Conservation (phyloP, 2,888 invertebrate genomes). For the Calliopum simillimum region DNA sequence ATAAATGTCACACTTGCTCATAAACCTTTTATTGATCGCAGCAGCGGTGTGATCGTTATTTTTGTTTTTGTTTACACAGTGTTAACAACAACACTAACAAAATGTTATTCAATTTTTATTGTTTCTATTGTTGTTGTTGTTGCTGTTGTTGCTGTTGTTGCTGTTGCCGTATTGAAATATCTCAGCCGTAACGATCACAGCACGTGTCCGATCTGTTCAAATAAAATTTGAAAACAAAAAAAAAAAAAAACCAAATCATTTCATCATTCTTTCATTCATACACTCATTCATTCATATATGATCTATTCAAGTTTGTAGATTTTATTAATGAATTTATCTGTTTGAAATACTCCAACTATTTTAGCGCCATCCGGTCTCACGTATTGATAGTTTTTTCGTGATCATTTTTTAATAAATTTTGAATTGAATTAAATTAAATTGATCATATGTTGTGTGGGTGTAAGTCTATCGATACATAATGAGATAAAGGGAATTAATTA, state of each 20-base stretch:
- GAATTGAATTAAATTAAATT: background rate
- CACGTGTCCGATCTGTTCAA: background rate
- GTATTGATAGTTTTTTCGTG: background rate
- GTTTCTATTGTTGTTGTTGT: background rate
- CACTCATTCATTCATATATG: conserved; percentile 9
- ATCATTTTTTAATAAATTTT: background rate
- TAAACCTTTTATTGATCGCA: too few relatives aligned
- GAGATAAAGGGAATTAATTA: too few relatives aligned
- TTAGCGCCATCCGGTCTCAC: conserved; percentile 16
- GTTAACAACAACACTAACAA: too few relatives aligned
- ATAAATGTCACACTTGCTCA: too few relatives aligned
- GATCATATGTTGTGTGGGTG: too few relatives aligned
- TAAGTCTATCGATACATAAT: too few relatives aligned
- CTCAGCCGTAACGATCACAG: background rate
- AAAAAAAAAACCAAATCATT: background rate
- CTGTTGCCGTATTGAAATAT: background rate
- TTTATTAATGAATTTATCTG: background rate
- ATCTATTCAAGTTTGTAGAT: background rate
- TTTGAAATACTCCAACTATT: background rate
- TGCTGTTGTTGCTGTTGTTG: background rate
- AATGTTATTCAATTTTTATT: background rate
- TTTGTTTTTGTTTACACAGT: too few relatives aligned
- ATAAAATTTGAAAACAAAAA: too few relatives aligned
- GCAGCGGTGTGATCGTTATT: too few relatives aligned
- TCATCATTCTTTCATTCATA: background rate